phyloP scores from a whole-genome alignment of 2,797 vertebrate species.

The Paedocypris micromegethes region DNA sequence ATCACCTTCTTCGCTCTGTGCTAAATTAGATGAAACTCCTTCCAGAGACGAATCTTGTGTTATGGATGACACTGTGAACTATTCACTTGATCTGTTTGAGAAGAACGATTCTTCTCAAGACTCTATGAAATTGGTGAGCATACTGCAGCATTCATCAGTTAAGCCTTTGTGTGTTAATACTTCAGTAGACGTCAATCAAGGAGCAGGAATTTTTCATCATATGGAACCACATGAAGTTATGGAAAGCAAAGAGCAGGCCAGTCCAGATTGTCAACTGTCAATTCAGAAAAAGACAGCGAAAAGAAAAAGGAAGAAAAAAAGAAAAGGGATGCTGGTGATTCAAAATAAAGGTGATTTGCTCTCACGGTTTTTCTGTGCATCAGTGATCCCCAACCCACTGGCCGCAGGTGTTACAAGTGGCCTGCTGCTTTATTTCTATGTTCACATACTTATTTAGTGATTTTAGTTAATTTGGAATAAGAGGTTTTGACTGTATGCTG shows the following conservation, averaged over 20 bases:
- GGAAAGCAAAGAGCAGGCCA: conserved; percentile 1
- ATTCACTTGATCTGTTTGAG: neutral
- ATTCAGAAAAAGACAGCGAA: conserved; percentile 15
- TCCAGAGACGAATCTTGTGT: too few species aligned
- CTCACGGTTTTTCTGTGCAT: too few species aligned
- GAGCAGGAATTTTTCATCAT: conserved; percentile 11
- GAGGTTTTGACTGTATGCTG: too few species aligned
- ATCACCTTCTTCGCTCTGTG: too few species aligned
- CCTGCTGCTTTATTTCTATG: too few species aligned
- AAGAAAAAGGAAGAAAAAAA: neutral
- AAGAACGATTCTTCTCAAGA: neutral
- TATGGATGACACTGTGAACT: too few species aligned
- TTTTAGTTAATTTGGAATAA: too few species aligned
- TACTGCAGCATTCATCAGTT: conserved; percentile 2
- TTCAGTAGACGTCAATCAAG: conserved; percentile 19
- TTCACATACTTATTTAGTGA: too few species aligned
- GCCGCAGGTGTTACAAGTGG: too few species aligned
- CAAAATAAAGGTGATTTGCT: conserved; percentile 41
- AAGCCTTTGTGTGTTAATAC: conserved; percentile 6
- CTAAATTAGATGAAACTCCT: too few species aligned
- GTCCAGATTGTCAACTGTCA: neutral
- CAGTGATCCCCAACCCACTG: too few species aligned
- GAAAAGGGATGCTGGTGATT: neutral
- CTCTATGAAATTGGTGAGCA: conserved; percentile 15
- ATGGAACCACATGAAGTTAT: conserved; percentile 7